Evolutionary conservation across 2,888 invertebrate species (phyloP).

Genomic region (Drosophila kambysellisi): DNA sequence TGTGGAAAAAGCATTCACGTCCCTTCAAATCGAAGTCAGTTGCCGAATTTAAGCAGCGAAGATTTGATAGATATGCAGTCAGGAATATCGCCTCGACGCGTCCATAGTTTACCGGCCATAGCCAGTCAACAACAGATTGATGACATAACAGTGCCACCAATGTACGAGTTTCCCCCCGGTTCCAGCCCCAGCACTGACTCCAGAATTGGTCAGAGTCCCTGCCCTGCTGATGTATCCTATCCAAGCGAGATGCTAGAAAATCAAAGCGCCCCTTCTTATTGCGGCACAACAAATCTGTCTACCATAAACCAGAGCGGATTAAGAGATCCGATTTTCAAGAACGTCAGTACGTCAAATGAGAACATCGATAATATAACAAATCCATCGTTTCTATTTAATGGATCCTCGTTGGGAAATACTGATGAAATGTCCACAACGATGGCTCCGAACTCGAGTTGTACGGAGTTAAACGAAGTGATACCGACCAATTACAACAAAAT

Average conservation of each 20-base stretch:
- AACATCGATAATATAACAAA: constrained; percentile 11
- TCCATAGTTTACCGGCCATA: constrained; percentile 37
- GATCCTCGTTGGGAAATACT: neutral
- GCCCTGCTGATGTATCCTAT: constrained; percentile 14
- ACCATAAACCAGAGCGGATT: neutral
- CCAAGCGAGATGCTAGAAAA: constrained; percentile 25
- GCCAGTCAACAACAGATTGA: constrained; percentile 29
- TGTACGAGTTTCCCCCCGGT: neutral
- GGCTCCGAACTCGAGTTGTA: neutral
- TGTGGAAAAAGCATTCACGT: neutral
- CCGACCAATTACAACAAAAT: neutral
- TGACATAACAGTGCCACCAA: constrained; percentile 36
- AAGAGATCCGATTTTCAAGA: neutral
- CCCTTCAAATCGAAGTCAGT: neutral
- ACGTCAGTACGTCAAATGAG: neutral
- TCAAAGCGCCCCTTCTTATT: constrained; percentile 31
- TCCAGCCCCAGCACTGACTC: neutral
- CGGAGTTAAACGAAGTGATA: no score
- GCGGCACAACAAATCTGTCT: neutral
- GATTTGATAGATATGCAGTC: neutral
- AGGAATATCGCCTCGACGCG: constrained; percentile 12
- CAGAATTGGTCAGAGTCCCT: neutral
- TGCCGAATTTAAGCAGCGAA: neutral
- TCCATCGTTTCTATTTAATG: constrained; percentile 16
- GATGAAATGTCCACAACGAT: neutral